A percentile compares a stretch with the other conserved stretches of the same genome.
Conservation (phyloP, 2,888 invertebrate species). For the Andrena camellia region DNA sequence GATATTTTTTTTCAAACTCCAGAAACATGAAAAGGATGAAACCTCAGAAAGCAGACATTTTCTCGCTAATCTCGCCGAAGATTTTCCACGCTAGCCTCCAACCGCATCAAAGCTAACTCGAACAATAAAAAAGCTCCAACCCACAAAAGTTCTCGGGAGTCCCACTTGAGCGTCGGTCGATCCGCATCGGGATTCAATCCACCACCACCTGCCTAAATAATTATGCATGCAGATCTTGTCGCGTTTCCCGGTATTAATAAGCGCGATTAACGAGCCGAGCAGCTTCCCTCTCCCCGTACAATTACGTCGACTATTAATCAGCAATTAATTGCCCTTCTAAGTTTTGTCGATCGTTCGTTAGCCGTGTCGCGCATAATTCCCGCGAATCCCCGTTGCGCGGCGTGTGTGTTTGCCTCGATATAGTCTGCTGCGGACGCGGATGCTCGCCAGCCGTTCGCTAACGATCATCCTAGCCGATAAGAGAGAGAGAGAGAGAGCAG, state of each 20-base stretch:
- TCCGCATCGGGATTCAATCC: neutral
- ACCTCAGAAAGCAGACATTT: no score
- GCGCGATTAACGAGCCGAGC: slow-evolving; percentile 41
- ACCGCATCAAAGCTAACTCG: neutral
- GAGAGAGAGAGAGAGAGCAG: no score
- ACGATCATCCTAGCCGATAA: slow-evolving; percentile 44
- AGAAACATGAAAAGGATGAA: no score
- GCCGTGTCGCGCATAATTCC: slow-evolving; percentile 29
- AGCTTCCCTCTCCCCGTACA: slow-evolving; percentile 16
- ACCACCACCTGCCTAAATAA: slow-evolving; percentile 27
- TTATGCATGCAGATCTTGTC: slow-evolving; percentile 60
- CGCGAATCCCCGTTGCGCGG: neutral
- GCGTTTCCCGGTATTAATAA: slow-evolving; percentile 54
- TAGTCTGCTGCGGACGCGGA: slow-evolving; percentile 40
- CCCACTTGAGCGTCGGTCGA: neutral
- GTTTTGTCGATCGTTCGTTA: slow-evolving; percentile 39
- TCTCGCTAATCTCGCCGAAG: no score
- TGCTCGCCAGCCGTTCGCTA: slow-evolving; percentile 24
- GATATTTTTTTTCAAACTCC: no score
- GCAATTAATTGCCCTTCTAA: slow-evolving; percentile 38
- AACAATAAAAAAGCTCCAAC: neutral
- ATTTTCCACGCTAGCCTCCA: no score
- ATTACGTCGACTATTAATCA: slow-evolving; percentile 43
- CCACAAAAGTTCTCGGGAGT: neutral
- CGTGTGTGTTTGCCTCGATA: neutral